Conservation (phyloP, 2,797 vertebrate species). For the Mycteria americana region DNA sequence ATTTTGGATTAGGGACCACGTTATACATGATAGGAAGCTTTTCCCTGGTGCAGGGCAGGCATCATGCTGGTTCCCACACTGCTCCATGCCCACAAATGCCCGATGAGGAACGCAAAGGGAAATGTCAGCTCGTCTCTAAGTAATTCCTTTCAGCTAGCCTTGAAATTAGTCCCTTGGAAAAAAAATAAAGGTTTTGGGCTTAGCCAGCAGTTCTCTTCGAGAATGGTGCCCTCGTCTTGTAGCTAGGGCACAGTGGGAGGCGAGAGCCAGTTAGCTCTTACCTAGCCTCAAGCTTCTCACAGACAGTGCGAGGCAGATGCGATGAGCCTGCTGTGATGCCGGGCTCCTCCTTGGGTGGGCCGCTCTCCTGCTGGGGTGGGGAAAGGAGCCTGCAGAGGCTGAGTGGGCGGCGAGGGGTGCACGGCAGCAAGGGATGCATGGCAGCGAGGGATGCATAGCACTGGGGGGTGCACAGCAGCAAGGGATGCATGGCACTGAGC, state of each 20-base stretch:
- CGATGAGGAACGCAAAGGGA: not conserved
- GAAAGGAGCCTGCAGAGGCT: not conserved
- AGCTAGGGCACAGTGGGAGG: not conserved
- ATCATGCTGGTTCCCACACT: not conserved
- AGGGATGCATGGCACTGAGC: not conserved
- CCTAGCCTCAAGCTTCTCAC: not conserved
- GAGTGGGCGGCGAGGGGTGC: not conserved
- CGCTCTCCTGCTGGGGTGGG: not conserved
- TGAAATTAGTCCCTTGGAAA: not conserved
- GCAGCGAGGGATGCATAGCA: not conserved
- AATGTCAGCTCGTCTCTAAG: not conserved
- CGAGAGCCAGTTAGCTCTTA: not conserved
- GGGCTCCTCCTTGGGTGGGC: not conserved
- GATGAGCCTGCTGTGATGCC: not conserved
- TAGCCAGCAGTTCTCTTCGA: not conserved
- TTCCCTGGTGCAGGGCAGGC: not conserved
- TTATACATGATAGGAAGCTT: not conserved
- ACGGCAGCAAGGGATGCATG: too few species aligned
- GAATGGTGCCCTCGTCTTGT: not conserved
- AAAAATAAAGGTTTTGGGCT: not conserved
- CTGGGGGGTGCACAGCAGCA: too few species aligned
- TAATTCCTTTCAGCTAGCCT: not conserved
- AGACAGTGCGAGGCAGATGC: accelerated
- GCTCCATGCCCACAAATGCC: not conserved
- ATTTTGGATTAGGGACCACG: not conserved